A percentile compares a stretch with the other conserved stretches of the same genome.
phyloP scores from a whole-genome alignment of 2,113 vertebrate genomes.

The Thunnus maccoyii region DNA sequence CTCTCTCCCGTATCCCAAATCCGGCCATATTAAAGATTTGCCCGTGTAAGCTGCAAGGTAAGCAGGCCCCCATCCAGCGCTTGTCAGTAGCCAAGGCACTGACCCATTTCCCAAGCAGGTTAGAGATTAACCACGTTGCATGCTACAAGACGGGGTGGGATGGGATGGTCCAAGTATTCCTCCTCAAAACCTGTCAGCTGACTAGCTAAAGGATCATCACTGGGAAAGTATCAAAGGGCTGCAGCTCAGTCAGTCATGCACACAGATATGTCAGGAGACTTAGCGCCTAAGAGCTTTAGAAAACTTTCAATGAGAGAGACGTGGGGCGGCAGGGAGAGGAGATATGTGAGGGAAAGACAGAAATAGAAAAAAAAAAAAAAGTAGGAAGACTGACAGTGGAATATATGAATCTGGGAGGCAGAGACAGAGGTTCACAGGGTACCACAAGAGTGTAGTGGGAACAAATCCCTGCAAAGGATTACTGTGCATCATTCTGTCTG shows the following conservation, averaged over 20 bases:
- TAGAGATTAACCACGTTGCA: constrained; percentile 75
- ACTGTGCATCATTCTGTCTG: constrained; percentile 62
- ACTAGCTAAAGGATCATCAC: constrained; percentile 60
- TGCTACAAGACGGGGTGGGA: constrained; percentile 9
- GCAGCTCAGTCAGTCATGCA: constrained; percentile 56
- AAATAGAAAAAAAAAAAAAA: constrained; percentile 54
- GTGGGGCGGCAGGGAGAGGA: constrained; percentile 14
- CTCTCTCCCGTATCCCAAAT: constrained; percentile 75
- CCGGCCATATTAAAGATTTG: constrained; percentile 78
- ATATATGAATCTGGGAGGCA: constrained; percentile 42
- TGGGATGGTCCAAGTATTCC: constrained; percentile 25
- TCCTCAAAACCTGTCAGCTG: constrained; percentile 56
- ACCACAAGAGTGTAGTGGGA: constrained; percentile 32
- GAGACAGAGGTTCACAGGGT: constrained; percentile 50
- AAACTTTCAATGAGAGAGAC: constrained; percentile 52
- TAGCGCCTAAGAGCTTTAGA: constrained; percentile 55
- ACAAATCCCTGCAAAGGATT: constrained; percentile 74
- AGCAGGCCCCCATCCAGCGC: constrained; percentile 52
- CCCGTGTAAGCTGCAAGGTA: constrained; percentile 76
- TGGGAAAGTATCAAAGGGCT: constrained; percentile 50
- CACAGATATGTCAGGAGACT: constrained; percentile 56
- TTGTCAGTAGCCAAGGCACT: constrained; percentile 59
- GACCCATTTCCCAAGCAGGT: constrained; percentile 85
- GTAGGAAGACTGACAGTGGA: constrained; percentile 19
- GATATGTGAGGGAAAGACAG: constrained; percentile 31